Evolutionary conservation across 2,113 vertebrate species (phyloP), one percentile per base, ranked within the genome.

Genomic region (Zosterops japonicus): DNA sequence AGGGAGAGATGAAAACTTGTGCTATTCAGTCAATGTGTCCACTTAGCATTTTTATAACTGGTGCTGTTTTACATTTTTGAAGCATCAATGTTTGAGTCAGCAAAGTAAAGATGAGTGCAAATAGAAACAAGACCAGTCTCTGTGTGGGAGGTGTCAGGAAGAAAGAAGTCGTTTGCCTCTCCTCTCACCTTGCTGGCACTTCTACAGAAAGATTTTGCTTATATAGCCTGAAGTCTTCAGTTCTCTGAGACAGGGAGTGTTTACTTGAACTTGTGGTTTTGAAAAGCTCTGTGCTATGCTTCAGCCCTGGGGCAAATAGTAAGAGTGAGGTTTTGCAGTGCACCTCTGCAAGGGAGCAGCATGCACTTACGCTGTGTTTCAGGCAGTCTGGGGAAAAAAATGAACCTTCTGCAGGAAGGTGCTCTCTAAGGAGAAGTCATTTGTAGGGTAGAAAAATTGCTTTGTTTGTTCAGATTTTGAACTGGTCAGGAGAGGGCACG

Each of bases 181-280:
- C 39, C 42, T 80, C 63, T 88, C 85, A 93, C 92, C 90, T 94
- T 93, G 63, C 86, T 93, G 59, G 36, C 79, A 42, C 31, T 76
- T 94, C 11, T 27, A 65, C 29, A 55, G 59, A 55, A 82, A 33
- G 18, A 70, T 76, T 80, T 77, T 74, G 31, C 74, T 78, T 16
- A 16, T 31, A 5, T 63, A 84, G 65, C 71, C 64, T 77, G 64
- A 83, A 93, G 80, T 74, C 76, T 77, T 86, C 6, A 61, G 18
- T 53, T 77, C 46, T 70, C 15, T 70, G 64, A 14, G 36, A 70
- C 42, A 83, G 17, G 18, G 55, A 88, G 35, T 49, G 55, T 63
- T 92, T 80, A 42, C 6, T 69, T 92, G 67, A 85, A 92, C 44
- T 47, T 33, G 14, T 74, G 47, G 68, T 91, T 94, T 83, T 88